A percentile compares a stretch with the other conserved stretches of the same genome.
phyloP scores from a whole-genome alignment of 64 coral and sea anemone species.

The Astreopora myriophthalma region DNA sequence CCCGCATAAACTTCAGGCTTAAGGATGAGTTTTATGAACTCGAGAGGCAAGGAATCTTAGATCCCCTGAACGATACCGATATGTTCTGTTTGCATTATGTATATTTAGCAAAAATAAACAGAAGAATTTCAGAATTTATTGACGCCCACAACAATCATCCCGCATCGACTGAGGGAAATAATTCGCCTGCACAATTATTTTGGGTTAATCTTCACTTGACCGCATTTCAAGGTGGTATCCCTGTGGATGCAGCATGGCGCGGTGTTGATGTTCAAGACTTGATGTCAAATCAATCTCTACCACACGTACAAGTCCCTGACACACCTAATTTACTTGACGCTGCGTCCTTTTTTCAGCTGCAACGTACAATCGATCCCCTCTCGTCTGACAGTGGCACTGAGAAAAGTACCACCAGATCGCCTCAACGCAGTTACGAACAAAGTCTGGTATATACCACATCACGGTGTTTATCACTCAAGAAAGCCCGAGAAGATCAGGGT shows the following conservation, averaged over 20 bases:
- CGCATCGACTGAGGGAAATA: not conserved
- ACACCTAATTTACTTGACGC: too few relatives aligned
- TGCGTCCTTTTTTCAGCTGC: too few relatives aligned
- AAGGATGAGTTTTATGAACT: not conserved
- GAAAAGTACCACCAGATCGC: too few relatives aligned
- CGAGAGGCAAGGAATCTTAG: not conserved
- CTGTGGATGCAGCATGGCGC: not conserved
- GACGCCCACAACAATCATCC: not conserved
- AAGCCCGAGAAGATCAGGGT: too few relatives aligned
- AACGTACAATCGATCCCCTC: too few relatives aligned
- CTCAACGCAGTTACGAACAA: too few relatives aligned
- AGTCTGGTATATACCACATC: too few relatives aligned
- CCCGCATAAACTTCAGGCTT: too few relatives aligned
- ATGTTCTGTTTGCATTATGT: constrained; percentile 1
- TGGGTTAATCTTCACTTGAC: not conserved
- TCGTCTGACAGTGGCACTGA: too few relatives aligned
- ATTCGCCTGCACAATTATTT: not conserved
- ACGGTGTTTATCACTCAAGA: too few relatives aligned
- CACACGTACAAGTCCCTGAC: constrained; percentile 6
- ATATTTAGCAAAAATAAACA: not conserved
- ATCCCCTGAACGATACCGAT: constrained; percentile 3
- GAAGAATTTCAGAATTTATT: not conserved
- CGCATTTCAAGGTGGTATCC: not conserved
- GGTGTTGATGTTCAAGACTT: constrained; percentile 6
- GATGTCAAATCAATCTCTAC: not conserved